Evolutionary conservation across 2,113 vertebrate species (phyloP), one percentile per base, ranked within the genome.

Genomic region (Tragelaphus imberbis): DNA sequence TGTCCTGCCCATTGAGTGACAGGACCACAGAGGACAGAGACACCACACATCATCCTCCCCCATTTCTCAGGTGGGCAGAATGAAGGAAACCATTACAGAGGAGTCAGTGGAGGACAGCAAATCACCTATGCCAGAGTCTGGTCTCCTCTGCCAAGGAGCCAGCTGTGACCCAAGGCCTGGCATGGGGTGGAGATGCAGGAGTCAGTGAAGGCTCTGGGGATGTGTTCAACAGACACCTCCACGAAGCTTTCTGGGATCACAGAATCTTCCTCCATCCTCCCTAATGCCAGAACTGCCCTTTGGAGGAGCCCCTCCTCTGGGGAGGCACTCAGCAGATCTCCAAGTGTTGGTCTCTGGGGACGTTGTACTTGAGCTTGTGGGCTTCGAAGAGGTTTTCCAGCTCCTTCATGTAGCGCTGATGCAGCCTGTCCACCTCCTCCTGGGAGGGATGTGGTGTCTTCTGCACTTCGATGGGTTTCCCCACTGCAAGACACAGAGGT

Each of bases 341-440:
- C 97, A 99, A 98, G 79, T 99, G 99, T 30, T 95, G 98, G 96
- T 99, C 99, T 63, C 98, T 97, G 3, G 99, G 99, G 53, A 99
- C 84, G 0, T 99, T 99, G 0, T 99, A 99, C 92, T 99, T 98
- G 81, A 94, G 97, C 98, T 99, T 99, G 97, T 99, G 99, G 86
- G 99, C 98, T 88, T 99, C 99, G 12, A 99, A 99, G 90, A 99
- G 99, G 14, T 98, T 95, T 65, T 96, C 98, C 65, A 99, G 98
- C 92, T 99, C 99, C 0, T 99, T 96, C 86, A 99, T 98, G 89
- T 99, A 99, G 28, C 56, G 98, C 97, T 99, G 97, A 59, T 99
- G 99, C 44, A 99, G 82, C 65, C 33, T 90, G 23, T 99, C 98
- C 1, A 99, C 99, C 1, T 99, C 99, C 75, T 99, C 99, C 0